Base-by-base conservation (phyloP, 1,140 invertebrate genomes). In the Diabrotica undecimpunctata region DNA sequence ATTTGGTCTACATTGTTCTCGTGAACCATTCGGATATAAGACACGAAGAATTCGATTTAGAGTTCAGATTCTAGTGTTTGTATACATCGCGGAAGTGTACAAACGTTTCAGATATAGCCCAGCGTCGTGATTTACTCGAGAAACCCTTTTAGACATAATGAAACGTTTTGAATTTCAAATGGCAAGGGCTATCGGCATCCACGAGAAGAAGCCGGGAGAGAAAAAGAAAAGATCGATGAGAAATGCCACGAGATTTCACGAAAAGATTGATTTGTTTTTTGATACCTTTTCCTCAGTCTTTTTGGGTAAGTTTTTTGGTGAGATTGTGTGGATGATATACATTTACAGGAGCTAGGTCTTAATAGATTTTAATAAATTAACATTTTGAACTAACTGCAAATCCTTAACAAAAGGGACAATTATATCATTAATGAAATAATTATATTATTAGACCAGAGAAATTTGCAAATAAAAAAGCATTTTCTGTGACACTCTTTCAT, bases 131-230 rank as follows among this genome's bases (percentile, higher is more conserved):
- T 39, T 39, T 36, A 39, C 11, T 39, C 38, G 57, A 36, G 10
- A 41, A 41, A 59, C n/a, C n/a, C 57, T 59, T 36, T 59, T 59
- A 59, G 35, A 13, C 57, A 39, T 12, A 59, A 59, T 59, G 57
- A 59, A 59, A 59, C 54, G 54, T 64, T 64, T 64, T 64, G 62
- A 64, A 64, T 62, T 64, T 64, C 62, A 64, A 64, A 64, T 64
- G n/a, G 62, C 11, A 11, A 46, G 41, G 41, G 41, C 41, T 46
- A 46, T 46, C 41, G 41, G 41, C 3, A 46, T 46, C 41, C 41
- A n/a, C 8, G n/a, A 46, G 41, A 46, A 46, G 41, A 10, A 46
- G n/a, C 41, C 8, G 41, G 6, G 8, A 46, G n/a, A 46, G n/a
- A 6, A n/a, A 46, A 46, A 46, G 41, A 46, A 46, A n/a, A 46